A percentile compares a stretch with the other conserved stretches of the same genome.
These are phyloP conservation scores for Scolopax mira DNA, from an alignment of 2,113 vertebrate genomes.

Conservation along the genomic window DNA sequence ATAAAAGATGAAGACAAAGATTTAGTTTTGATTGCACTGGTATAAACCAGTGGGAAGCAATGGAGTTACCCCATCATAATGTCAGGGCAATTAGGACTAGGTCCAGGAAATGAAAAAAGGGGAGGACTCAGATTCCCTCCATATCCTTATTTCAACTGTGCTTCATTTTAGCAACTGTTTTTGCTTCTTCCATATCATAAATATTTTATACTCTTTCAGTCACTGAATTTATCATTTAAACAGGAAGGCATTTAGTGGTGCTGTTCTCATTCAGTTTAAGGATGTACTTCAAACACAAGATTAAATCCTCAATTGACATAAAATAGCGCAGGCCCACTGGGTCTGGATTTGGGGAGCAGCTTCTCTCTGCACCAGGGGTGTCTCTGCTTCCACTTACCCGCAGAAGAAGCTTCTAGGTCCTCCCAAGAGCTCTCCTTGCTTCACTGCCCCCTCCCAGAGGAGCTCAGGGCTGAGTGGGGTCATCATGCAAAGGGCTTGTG, in stretches of 20 bases:
- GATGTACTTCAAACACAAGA: neutral
- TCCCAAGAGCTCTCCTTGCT: neutral
- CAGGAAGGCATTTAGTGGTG: slow-evolving; percentile 15
- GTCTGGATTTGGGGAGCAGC: neutral
- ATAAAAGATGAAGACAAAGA: neutral
- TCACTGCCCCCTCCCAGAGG: accelerated
- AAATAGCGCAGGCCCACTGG: neutral
- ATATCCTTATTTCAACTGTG: slow-evolving; percentile 54
- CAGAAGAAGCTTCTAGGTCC: neutral
- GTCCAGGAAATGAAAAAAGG: neutral
- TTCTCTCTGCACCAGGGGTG: accelerated
- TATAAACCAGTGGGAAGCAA: neutral
- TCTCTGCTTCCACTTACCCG: neutral
- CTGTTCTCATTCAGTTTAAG: neutral
- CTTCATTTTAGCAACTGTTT: neutral
- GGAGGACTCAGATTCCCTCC: slow-evolving; percentile 7
- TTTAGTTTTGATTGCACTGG: neutral
- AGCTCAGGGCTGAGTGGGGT: neutral
- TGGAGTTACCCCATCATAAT: neutral
- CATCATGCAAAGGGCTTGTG: neutral
- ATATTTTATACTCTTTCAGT: slow-evolving; percentile 45
- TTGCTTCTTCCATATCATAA: neutral
- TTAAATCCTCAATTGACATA: neutral
- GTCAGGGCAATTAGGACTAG: neutral
- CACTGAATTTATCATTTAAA: neutral